A percentile compares a stretch with the other conserved stretches of the same genome.
These are phyloP conservation scores for Gasteruption jaculator DNA, from an alignment of 2,888 invertebrate species.

Conservation along the genomic window DNA sequence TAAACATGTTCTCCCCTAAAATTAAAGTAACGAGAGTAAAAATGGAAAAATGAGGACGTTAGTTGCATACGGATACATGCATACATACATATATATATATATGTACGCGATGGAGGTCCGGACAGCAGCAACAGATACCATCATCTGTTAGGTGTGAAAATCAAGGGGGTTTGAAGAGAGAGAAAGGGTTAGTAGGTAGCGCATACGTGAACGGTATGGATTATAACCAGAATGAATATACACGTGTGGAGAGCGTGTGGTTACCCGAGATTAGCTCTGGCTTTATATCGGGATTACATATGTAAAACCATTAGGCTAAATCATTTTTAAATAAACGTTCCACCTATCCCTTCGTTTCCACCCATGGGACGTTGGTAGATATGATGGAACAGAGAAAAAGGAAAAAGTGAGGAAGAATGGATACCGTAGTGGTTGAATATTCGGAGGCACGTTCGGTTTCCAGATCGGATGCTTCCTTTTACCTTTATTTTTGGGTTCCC, in stretches of 20 bases:
- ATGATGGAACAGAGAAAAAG: constrained; percentile 16
- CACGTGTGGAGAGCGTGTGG: constrained; percentile 40
- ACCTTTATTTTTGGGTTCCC: too few relatives aligned
- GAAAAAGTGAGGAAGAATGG: constrained; percentile 23
- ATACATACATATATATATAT: too few relatives aligned
- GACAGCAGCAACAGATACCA: too few relatives aligned
- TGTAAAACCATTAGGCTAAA: constrained; percentile 51
- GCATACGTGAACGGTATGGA: constrained; percentile 25
- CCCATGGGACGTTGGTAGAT: constrained; percentile 9
- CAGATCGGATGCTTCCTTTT: too few relatives aligned
- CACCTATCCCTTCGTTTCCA: constrained; percentile 18
- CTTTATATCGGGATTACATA: constrained; percentile 50
- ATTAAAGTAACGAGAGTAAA: too few relatives aligned
- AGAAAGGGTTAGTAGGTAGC: too few relatives aligned
- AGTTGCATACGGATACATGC: too few relatives aligned
- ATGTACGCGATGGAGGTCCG: too few relatives aligned
- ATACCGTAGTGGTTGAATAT: constrained; percentile 32
- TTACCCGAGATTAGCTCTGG: constrained; percentile 44
- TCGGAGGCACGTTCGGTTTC: constrained; percentile 27
- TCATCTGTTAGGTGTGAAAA: too few relatives aligned
- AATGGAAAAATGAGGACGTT: too few relatives aligned
- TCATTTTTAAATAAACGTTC: constrained; percentile 48
- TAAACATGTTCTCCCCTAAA: too few relatives aligned
- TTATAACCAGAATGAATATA: constrained; percentile 24
- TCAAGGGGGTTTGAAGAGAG: too few relatives aligned